These are phyloP conservation scores for Mythimna impura DNA, from an alignment of 2,888 invertebrate genomes.

Conservation along the genomic window DNA sequence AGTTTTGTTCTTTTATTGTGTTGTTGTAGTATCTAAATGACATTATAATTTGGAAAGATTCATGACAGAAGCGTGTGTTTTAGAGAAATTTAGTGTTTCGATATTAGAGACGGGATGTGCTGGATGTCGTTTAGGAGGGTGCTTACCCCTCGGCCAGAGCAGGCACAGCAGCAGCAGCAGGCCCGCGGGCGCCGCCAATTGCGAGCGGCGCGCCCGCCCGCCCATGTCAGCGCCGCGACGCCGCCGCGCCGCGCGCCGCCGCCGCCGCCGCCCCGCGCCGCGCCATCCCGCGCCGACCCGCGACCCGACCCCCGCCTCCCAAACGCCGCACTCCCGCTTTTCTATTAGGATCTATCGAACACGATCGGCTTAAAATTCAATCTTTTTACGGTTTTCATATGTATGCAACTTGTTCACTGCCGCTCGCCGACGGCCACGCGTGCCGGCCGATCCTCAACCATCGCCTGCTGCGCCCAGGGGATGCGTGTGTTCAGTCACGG, in stretches of 20 bases:
- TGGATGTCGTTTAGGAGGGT: neutral
- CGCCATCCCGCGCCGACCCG: slow-evolving; percentile 78
- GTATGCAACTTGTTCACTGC: slow-evolving; percentile 83
- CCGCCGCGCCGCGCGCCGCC: slow-evolving; percentile 84
- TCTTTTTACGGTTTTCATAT: slow-evolving; percentile 85
- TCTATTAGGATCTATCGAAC: slow-evolving; percentile 84
- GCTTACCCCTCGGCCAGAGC: slow-evolving; percentile 88
- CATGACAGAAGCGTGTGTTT: neutral
- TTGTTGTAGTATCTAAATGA: slow-evolving; percentile 20
- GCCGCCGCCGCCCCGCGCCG: slow-evolving; percentile 84
- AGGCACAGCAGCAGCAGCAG: slow-evolving; percentile 89
- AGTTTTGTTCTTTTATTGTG: slow-evolving; percentile 24
- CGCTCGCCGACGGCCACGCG: slow-evolving; percentile 86
- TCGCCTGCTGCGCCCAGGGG: slow-evolving; percentile 84
- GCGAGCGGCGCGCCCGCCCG: slow-evolving; percentile 89
- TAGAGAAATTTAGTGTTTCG: neutral
- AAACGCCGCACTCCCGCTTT: slow-evolving; percentile 82
- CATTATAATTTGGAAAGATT: slow-evolving; percentile 2
- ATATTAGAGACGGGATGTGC: neutral
- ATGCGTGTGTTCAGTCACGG: slow-evolving; percentile 82
- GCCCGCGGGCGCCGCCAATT: slow-evolving; percentile 89
- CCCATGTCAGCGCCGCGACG: slow-evolving; percentile 89
- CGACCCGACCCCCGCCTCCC: slow-evolving; percentile 74
- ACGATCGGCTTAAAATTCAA: slow-evolving; percentile 83
- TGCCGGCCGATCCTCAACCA: slow-evolving; percentile 86